phyloP scores from a whole-genome alignment of 2,797 vertebrate genomes.

The Pyrocephalus nanus region DNA sequence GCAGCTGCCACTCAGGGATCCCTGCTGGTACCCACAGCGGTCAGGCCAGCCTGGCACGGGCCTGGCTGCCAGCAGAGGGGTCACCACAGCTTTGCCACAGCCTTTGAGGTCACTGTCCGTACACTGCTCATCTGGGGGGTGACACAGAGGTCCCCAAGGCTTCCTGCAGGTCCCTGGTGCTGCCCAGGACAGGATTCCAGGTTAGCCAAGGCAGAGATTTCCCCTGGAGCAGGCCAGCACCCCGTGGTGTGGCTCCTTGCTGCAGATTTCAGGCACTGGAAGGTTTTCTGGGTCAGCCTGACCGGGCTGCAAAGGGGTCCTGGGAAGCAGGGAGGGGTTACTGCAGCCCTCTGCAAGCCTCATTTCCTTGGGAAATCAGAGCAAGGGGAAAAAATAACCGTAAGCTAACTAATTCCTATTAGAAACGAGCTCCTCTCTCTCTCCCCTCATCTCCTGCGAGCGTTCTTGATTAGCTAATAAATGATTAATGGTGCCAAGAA shows the following conservation, averaged over 20 bases:
- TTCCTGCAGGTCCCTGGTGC: neutral
- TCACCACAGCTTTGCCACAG: neutral
- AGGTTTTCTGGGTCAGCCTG: neutral
- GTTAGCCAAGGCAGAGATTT: neutral
- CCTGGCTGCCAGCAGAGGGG: accelerated
- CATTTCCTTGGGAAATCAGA: constrained; percentile 30
- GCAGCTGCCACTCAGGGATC: neutral
- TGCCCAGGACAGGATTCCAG: neutral
- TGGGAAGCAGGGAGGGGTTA: accelerated
- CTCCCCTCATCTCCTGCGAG: constrained; percentile 37
- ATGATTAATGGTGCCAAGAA: constrained; percentile 60
- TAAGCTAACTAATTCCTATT: constrained; percentile 11
- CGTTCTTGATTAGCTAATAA: constrained; percentile 62
- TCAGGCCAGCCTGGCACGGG: neutral
- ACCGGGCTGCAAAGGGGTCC: neutral
- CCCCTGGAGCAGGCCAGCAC: neutral
- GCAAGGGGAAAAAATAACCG: neutral
- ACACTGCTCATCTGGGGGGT: neutral
- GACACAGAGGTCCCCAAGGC: accelerated
- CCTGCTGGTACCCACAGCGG: neutral
- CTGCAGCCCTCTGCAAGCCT: neutral
- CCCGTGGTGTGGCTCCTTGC: neutral
- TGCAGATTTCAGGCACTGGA: accelerated
- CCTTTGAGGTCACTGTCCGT: neutral
- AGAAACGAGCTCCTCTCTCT: neutral